phyloP scores from a whole-genome alignment of 1,140 invertebrate species.

The Helicorthomorpha holstii region DNA sequence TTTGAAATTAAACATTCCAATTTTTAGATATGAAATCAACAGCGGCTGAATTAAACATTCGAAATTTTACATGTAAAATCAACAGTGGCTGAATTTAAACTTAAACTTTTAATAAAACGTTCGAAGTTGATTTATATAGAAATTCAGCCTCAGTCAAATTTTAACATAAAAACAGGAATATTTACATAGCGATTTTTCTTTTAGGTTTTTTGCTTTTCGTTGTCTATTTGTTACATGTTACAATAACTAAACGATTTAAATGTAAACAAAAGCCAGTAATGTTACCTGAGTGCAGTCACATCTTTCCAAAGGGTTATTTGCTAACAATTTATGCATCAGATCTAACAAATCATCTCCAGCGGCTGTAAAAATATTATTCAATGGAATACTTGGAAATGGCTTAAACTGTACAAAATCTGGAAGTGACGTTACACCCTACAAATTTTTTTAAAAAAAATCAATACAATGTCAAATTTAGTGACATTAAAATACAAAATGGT shows the following conservation, averaged over 20 bases:
- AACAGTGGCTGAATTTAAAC: too few relatives aligned
- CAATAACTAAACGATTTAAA: background rate
- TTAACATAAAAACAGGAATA: too few relatives aligned
- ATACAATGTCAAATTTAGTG: background rate
- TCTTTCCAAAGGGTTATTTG: conserved; percentile 67
- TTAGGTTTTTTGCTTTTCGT: background rate
- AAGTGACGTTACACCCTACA: conserved; percentile 55
- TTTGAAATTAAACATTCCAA: too few relatives aligned
- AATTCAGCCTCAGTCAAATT: background rate
- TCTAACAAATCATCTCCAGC: conserved; percentile 83
- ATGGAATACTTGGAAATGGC: conserved; percentile 55
- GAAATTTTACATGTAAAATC: too few relatives aligned
- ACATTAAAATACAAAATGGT: background rate
- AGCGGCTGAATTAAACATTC: too few relatives aligned
- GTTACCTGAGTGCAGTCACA: conserved; percentile 64
- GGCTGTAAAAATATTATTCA: conserved; percentile 89
- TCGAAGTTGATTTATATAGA: too few relatives aligned
- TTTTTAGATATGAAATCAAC: too few relatives aligned
- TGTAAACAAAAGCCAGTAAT: too few relatives aligned
- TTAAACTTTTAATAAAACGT: too few relatives aligned
- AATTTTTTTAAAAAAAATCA: conserved; percentile 13
- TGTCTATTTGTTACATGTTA: background rate
- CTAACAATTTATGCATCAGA: conserved; percentile 57
- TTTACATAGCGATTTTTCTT: background rate
- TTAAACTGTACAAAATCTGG: conserved; percentile 91